Evolutionary conservation across 1,140 invertebrate species (phyloP), one percentile per base, ranked within the genome.

Genomic region (Heliconius melpomene): DNA sequence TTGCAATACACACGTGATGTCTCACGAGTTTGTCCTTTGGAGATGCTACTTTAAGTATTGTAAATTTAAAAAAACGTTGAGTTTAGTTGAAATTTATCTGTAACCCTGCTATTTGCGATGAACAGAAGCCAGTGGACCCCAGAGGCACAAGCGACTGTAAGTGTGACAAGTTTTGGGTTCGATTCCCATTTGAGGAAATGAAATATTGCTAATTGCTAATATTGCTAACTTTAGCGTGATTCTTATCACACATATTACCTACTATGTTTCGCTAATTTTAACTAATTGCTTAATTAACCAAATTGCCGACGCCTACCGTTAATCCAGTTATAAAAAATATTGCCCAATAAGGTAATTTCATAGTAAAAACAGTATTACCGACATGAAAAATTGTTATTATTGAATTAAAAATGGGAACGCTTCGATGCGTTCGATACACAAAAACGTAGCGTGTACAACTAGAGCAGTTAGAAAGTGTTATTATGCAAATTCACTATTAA

Each of bases 391-490:
- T 66, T 26, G 46, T 75, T 66, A 76, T 76, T 46, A 76, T 76
- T 70, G 23, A 29, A 77, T 50, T 78, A 78, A 78, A 66, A 66
- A 66, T 66, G 60, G 23, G 3, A 26, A 66, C 78, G 82, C 70
- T 75, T 79, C 54, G 23, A 5, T 66, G 60, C 60, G 26, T 66
- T 75, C 75, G 82, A 72, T 26, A 52, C 73, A 73, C 73, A 86
- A 86, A 86, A 85, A 84, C 71, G 29, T 79, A 70, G 79, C 82
- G 83, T 82, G 81, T 79, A 74, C 54, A 57, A n/a, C 26, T 66
- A 3, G 8, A 66, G 60, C 13, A 7, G 26, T 66, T 66, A 66
- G 60, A 66, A 66, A 66, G 60, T 66, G 60, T 66, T 66, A 29
- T 66, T 66, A 66, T 66, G 26, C 60, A 66, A 66, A 66, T 66